phyloP scores from a whole-genome alignment of 2,888 invertebrate species.

The Drosophila tanythrix region DNA sequence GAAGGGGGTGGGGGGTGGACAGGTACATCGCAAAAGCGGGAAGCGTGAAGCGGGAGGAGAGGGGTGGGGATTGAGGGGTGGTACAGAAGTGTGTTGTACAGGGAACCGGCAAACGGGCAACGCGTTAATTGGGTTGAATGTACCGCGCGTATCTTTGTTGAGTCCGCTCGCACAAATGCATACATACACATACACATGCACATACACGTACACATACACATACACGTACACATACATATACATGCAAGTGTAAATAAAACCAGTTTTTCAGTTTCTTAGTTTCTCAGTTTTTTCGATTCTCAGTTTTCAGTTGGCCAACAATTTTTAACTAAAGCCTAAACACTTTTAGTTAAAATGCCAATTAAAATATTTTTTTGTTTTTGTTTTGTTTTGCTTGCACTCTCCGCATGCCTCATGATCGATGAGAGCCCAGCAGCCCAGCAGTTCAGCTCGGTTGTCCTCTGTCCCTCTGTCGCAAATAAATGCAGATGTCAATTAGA shows the following conservation, averaged over 20 bases:
- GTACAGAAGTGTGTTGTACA: background rate
- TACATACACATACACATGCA: slow-evolving; percentile 1
- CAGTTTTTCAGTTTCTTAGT: slow-evolving; percentile 51
- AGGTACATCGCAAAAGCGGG: background rate
- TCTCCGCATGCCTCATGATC: slow-evolving; percentile 27
- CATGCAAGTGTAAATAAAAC: slow-evolving; percentile 35
- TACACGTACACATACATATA: background rate
- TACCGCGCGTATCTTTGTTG: slow-evolving; percentile 69
- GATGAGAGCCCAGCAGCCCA: slow-evolving; percentile 15
- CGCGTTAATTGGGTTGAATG: slow-evolving; percentile 84
- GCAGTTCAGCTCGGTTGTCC: background rate
- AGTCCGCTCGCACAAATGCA: slow-evolving; percentile 27
- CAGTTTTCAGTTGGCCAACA: slow-evolving; percentile 58
- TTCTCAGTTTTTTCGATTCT: slow-evolving; percentile 32
- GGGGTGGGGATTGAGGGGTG: background rate
- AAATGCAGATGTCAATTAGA: slow-evolving; percentile 84
- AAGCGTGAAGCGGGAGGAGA: background rate
- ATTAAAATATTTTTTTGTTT: slow-evolving; percentile 81
- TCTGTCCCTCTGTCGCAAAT: slow-evolving; percentile 61
- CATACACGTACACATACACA: background rate
- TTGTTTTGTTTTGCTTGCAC: slow-evolving; percentile 7
- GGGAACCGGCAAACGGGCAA: slow-evolving; percentile 34
- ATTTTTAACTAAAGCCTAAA: slow-evolving; percentile 84
- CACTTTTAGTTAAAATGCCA: slow-evolving; percentile 85
- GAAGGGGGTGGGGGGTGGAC: background rate